phyloP scores from a whole-genome alignment of 2,888 invertebrate genomes.

The Trissoscelio sp. region DNA sequence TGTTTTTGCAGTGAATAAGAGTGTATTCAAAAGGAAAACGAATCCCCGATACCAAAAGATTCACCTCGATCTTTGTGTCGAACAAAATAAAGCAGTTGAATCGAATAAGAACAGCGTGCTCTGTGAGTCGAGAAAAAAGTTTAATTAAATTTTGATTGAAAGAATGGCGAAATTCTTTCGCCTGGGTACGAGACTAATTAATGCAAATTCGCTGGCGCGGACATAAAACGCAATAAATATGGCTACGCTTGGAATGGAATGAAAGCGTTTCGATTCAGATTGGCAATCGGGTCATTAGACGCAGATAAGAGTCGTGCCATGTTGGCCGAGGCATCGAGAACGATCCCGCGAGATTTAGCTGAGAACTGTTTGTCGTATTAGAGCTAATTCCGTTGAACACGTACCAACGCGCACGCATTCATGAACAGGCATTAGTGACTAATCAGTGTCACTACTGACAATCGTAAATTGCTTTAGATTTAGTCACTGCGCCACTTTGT shows the following conservation, averaged over 20 bases:
- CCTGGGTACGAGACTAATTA: neutral
- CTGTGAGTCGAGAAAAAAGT: no score
- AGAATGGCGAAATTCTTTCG: constrained; percentile 13
- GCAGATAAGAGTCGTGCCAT: constrained; percentile 51
- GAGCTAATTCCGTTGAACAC: constrained; percentile 55
- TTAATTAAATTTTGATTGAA: no score
- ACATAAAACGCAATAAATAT: constrained; percentile 18
- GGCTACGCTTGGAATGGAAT: neutral
- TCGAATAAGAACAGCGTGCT: no score
- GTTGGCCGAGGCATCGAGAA: constrained; percentile 49
- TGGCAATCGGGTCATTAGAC: constrained; percentile 48
- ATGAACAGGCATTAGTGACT: constrained; percentile 69
- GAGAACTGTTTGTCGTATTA: constrained; percentile 68
- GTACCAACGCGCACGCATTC: constrained; percentile 58
- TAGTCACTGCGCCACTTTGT: constrained; percentile 57
- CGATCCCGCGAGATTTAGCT: constrained; percentile 63
- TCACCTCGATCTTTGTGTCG: no score
- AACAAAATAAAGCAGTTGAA: no score
- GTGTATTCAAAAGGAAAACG: no score
- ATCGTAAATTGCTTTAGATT: constrained; percentile 69
- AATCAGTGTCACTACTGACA: constrained; percentile 68
- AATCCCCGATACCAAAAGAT: no score
- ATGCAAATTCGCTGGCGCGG: constrained; percentile 7
- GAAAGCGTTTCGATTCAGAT: constrained; percentile 7
- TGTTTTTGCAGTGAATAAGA: no score